Evolutionary conservation across 2,113 vertebrate genomes (phyloP).

Genomic region (Callopanchax toddi): DNA sequence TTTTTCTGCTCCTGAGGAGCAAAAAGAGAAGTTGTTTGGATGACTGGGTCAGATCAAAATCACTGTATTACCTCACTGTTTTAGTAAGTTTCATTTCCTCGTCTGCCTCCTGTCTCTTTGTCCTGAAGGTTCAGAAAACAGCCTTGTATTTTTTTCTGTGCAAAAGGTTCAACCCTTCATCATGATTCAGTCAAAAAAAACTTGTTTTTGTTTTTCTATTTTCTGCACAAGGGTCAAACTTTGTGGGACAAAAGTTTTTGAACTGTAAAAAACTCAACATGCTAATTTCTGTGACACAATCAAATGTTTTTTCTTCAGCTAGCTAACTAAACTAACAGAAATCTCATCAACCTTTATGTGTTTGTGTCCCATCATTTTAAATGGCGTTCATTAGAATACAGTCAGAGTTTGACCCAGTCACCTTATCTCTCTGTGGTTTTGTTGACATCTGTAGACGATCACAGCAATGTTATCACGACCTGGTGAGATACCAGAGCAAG

Average conservation of each 20-base stretch:
- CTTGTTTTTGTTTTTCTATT: no score
- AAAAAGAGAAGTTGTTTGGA: constrained; percentile 34
- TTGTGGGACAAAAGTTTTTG: no score
- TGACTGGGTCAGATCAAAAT: constrained; percentile 10
- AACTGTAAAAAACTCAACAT: no score
- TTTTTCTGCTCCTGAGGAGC: constrained; percentile 1
- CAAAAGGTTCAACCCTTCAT: no score
- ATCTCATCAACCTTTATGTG: background rate
- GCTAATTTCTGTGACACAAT: constrained; percentile 12
- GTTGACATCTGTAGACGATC: constrained; percentile 26
- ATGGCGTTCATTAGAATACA: background rate
- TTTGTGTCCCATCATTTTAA: background rate
- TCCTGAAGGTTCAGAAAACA: background rate
- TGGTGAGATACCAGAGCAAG: constrained; percentile 17
- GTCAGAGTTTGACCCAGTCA: background rate
- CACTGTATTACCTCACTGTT: constrained; percentile 53
- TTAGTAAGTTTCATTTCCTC: constrained; percentile 46
- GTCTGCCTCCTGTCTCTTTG: constrained; percentile 6
- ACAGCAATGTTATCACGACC: constrained; percentile 21
- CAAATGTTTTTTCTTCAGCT: no score
- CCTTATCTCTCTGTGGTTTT: background rate
- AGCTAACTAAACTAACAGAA: no score
- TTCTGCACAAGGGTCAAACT: no score
- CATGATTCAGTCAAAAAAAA: no score
- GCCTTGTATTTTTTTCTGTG: background rate